Conservation (phyloP, 2,113 vertebrate genomes). For the Loxodonta africana region DNA sequence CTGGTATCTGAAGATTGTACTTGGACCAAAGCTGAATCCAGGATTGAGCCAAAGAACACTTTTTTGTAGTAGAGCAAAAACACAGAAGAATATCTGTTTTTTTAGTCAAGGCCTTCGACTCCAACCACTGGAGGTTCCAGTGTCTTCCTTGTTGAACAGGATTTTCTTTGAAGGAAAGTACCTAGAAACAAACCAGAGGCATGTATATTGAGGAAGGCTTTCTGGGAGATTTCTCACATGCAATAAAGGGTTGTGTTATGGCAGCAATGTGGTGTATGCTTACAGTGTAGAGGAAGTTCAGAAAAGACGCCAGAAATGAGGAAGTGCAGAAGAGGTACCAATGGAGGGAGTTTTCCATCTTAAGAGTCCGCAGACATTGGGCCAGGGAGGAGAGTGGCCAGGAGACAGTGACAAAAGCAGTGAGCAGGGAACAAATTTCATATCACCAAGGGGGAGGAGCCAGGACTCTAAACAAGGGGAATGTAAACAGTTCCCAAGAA, state of each 20-base stretch:
- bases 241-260: background rate
- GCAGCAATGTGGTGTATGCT: fast-evolving
- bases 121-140: background rate
- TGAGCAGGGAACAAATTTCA: background rate
- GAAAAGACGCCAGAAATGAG: background rate
- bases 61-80: background rate
- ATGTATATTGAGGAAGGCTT: background rate
- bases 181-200: conserved; percentile 53
- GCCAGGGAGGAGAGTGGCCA: background rate
- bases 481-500: background rate
- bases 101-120: background rate
- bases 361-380: background rate
- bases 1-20: background rate
- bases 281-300: background rate
- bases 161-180: background rate
- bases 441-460: background rate
- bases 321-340: background rate
- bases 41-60: background rate
- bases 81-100: background rate
- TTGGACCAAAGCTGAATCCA: background rate
- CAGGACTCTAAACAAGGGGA: background rate
- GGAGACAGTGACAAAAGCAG: background rate
- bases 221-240: background rate
- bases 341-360: background rate
- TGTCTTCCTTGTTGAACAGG: background rate